phyloP scores from a whole-genome alignment of 2,888 invertebrate genomes.

The Epirrita christyi region DNA sequence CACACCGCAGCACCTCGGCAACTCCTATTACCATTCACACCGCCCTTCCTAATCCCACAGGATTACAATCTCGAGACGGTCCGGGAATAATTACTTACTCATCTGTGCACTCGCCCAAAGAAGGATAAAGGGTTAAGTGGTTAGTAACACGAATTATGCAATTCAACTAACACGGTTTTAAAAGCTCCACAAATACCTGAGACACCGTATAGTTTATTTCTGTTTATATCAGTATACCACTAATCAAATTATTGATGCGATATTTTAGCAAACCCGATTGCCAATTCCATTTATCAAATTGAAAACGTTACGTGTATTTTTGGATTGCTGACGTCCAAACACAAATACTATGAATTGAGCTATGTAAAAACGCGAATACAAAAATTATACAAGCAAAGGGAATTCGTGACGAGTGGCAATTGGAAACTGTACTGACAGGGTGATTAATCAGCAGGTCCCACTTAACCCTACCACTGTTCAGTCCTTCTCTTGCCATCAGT shows the following conservation, averaged over 20 bases:
- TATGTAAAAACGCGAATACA: conserved; percentile 47
- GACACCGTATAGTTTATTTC: conserved; percentile 31
- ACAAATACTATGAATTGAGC: conserved; percentile 43
- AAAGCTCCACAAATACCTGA: conserved; percentile 7
- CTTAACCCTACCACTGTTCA: conserved; percentile 82
- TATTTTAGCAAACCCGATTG: conserved; percentile 34
- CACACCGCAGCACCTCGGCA: conserved; percentile 79
- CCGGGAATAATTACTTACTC: conserved; percentile 83
- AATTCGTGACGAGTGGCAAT: conserved; percentile 79
- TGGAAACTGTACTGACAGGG: conserved; percentile 80
- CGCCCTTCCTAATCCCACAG: conserved; percentile 81
- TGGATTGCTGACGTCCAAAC: conserved; percentile 38
- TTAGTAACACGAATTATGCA: conserved; percentile 49
- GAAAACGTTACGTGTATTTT: conserved; percentile 46
- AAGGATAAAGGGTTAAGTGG: conserved; percentile 50
- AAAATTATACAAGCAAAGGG: conserved; percentile 63
- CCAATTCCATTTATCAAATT: conserved; percentile 51
- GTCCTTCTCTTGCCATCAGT: conserved; percentile 79
- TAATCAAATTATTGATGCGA: conserved; percentile 34
- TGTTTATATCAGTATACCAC: conserved; percentile 23
- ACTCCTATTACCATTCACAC: conserved; percentile 82
- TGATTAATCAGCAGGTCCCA: conserved; percentile 82
- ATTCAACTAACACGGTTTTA: conserved; percentile 34
- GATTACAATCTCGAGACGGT: conserved; percentile 80
- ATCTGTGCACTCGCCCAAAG: conserved; percentile 59